Percentiles rank a stretch among this genome's conserved stretches.
Conservation (phyloP, 2,797 vertebrate species). For the Syndactyla subalaris region DNA sequence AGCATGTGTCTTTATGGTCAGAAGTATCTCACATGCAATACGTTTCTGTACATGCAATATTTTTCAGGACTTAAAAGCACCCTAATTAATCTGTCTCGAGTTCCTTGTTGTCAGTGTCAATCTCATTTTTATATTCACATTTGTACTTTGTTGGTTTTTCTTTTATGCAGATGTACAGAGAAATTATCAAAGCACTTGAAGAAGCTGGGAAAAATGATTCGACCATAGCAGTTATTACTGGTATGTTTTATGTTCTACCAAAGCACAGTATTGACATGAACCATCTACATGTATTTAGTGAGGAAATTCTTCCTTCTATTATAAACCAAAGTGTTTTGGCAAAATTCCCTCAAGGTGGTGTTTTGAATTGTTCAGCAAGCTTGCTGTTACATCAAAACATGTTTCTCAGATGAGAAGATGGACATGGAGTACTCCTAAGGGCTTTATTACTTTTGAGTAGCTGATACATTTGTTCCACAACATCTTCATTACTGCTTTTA, state of each 20-base stretch:
- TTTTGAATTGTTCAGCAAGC: neutral
- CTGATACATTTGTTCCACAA: neutral
- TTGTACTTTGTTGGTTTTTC: neutral
- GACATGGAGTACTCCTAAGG: neutral
- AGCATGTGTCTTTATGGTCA: neutral
- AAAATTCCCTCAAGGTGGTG: neutral
- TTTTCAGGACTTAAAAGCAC: neutral
- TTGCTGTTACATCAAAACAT: neutral
- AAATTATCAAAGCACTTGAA: conserved; percentile 85
- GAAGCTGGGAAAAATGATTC: conserved; percentile 86
- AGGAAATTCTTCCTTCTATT: neutral
- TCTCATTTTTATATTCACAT: neutral
- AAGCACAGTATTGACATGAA: neutral
- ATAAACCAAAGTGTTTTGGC: neutral
- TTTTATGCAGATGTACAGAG: conserved; percentile 87
- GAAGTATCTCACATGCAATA: neutral
- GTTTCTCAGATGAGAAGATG: neutral
- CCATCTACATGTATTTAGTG: neutral
- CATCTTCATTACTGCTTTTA: neutral
- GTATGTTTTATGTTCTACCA: conserved; percentile 68
- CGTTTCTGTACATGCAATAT: neutral
- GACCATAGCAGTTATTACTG: conserved; percentile 87
- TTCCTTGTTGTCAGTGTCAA: neutral
- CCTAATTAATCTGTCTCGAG: neutral
- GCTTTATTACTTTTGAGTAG: neutral